These are phyloP conservation scores for Upupa epops DNA, from an alignment of 2,113 vertebrate species.

Conservation along the genomic window DNA sequence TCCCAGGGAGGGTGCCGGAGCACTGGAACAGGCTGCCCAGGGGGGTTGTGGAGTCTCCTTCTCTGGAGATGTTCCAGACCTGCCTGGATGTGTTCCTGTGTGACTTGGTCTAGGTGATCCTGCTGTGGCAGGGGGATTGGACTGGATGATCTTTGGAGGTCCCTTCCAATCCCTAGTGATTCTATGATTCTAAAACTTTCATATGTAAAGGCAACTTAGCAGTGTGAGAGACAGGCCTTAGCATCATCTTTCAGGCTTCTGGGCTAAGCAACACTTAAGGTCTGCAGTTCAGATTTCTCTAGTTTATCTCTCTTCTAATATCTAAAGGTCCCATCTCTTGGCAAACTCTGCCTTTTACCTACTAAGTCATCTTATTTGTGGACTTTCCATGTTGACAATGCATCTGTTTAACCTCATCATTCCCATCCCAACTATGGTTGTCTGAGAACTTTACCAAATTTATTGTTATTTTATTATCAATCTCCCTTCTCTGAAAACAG, in stretches of 20 bases:
- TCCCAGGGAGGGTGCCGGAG: too few species aligned
- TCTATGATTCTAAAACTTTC: neutral
- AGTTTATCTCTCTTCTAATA: neutral
- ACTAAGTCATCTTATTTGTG: neutral
- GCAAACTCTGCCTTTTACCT: neutral
- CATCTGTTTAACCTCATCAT: neutral
- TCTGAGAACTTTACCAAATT: conserved; percentile 19
- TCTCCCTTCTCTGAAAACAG: conserved; percentile 22
- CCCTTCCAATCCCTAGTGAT: too few species aligned
- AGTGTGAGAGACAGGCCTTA: neutral
- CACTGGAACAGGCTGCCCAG: too few species aligned
- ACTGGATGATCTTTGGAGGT: too few species aligned
- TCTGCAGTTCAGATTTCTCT: neutral
- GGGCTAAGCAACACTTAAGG: neutral
- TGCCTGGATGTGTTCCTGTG: too few species aligned
- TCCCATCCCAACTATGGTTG: neutral
- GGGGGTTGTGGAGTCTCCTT: too few species aligned
- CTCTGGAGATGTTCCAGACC: too few species aligned
- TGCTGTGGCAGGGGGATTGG: too few species aligned
- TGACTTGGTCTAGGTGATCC: too few species aligned
- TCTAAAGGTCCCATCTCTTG: neutral
- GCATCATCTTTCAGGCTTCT: neutral
- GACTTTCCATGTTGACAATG: neutral
- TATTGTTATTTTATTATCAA: conserved; percentile 21
- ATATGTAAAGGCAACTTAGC: neutral